A percentile compares a stretch with the other conserved stretches of the same genome.
phyloP scores from a whole-genome alignment of 2,888 invertebrate genomes.

The Strigamia maritima region DNA sequence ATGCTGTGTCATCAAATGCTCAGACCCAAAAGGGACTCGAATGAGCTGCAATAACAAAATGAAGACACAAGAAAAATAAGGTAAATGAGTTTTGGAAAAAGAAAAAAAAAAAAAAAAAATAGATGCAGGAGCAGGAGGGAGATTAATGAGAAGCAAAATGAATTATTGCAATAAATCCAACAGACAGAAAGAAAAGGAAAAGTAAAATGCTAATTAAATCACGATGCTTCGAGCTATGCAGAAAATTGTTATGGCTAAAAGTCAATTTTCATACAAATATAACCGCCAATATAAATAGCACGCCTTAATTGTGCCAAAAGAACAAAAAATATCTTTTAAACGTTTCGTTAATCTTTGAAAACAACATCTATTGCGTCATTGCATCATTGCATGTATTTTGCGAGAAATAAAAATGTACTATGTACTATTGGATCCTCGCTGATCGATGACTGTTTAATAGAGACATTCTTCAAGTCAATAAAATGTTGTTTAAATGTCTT shows the following conservation, averaged over 20 bases:
- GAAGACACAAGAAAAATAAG: not conserved
- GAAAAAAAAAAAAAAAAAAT: not conserved
- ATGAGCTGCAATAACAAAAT: not conserved
- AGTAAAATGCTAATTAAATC: not conserved
- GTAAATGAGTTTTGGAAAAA: not conserved
- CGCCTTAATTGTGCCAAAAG: not conserved
- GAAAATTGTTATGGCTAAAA: not conserved
- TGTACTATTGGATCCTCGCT: too few species aligned
- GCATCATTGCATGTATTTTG: too few species aligned
- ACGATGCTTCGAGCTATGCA: not conserved
- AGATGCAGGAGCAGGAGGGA: not conserved
- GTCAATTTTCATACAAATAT: constrained; percentile 4
- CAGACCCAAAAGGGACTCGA: not conserved
- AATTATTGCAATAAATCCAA: not conserved
- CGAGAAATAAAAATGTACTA: too few species aligned
- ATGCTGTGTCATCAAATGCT: constrained; percentile 4
- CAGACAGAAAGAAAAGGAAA: not conserved
- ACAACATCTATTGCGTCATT: too few species aligned
- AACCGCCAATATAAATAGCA: not conserved
- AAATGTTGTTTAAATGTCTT: too few species aligned
- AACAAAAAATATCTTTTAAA: not conserved
- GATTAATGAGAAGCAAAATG: constrained; percentile 4
- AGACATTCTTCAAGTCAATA: too few species aligned
- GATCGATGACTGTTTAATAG: too few species aligned
- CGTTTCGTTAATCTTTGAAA: too few species aligned